A percentile compares a stretch with the other conserved stretches of the same genome.
Conservation (phyloP, 1,140 invertebrate genomes). For the Doryteuthis pealeii region DNA sequence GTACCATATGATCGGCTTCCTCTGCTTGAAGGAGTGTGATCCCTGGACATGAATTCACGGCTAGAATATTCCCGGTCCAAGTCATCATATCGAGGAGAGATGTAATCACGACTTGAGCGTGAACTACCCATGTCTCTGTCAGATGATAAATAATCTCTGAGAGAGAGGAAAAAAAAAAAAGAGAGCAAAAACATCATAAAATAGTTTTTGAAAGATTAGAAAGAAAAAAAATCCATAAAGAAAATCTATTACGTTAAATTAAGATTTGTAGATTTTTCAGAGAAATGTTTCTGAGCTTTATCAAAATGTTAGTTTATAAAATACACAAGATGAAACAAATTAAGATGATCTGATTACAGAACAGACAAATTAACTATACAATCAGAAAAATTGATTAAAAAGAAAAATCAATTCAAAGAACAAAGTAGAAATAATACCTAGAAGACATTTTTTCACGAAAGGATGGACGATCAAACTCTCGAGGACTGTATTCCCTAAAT, state of each 20-base stretch:
- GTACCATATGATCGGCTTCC: slow-evolving; percentile 1
- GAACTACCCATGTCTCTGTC: not conserved
- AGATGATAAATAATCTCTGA: slow-evolving; percentile 5
- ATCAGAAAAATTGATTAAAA: too few relatives aligned
- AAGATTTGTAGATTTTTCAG: too few relatives aligned
- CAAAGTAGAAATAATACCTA: not conserved
- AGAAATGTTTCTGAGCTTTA: too few relatives aligned
- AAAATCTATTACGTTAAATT: too few relatives aligned
- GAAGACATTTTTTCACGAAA: slow-evolving; percentile 6
- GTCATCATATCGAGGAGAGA: not conserved
- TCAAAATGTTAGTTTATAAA: too few relatives aligned
- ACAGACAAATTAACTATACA: too few relatives aligned
- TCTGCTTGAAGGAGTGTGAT: not conserved
- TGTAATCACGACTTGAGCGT: slow-evolving; percentile 4
- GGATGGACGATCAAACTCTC: slow-evolving; percentile 1
- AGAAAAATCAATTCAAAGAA: not conserved
- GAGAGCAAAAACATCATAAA: too few relatives aligned
- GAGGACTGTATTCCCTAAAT: not conserved
- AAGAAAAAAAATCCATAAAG: too few relatives aligned
- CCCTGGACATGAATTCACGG: not conserved
- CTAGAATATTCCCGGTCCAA: not conserved
- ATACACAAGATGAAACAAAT: too few relatives aligned
- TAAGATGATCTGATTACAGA: too few relatives aligned
- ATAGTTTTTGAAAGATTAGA: too few relatives aligned
- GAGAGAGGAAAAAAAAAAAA: not conserved